A percentile compares a stretch with the other conserved stretches of the same genome.
These are phyloP conservation scores for Plecturocebus donacophilus DNA, from an alignment of 2,113 vertebrate species.

Conservation along the genomic window DNA sequence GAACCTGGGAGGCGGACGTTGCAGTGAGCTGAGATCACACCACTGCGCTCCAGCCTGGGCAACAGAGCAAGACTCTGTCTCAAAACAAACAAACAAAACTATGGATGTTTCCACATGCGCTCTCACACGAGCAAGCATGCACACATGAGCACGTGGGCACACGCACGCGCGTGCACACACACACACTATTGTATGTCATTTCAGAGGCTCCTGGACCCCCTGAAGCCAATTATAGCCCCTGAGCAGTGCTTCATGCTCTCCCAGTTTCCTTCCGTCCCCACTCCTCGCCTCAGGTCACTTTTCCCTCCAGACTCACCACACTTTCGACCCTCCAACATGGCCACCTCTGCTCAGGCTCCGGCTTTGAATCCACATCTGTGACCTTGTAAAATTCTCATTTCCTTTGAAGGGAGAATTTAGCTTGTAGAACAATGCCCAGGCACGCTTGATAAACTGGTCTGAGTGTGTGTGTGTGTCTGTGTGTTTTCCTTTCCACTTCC, in stretches of 20 bases:
- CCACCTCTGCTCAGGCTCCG: not conserved
- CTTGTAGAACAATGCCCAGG: not conserved
- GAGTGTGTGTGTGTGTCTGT: not conserved
- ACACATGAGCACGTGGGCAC: fast-evolving
- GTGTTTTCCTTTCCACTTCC: not conserved
- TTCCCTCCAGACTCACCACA: not conserved
- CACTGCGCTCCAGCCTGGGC: too few relatives aligned
- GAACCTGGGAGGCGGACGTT: too few relatives aligned
- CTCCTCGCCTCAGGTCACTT: not conserved
- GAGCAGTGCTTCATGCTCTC: not conserved
- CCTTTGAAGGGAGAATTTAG: not conserved
- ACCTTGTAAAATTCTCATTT: not conserved
- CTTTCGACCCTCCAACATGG: not conserved
- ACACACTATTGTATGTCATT: not conserved
- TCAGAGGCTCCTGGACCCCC: not conserved
- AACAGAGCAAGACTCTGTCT: too few relatives aligned
- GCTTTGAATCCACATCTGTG: not conserved
- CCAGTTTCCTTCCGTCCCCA: not conserved
- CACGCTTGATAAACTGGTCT: not conserved
- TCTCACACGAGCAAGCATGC: fast-evolving
- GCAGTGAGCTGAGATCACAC: too few relatives aligned
- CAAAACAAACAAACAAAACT: too few relatives aligned
- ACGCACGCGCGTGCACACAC: fast-evolving
- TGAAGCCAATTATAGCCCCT: too few relatives aligned
- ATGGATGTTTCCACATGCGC: not conserved